phyloP scores from a whole-genome alignment of 23 tunicate species.

The Oikopleura dioica region DNA sequence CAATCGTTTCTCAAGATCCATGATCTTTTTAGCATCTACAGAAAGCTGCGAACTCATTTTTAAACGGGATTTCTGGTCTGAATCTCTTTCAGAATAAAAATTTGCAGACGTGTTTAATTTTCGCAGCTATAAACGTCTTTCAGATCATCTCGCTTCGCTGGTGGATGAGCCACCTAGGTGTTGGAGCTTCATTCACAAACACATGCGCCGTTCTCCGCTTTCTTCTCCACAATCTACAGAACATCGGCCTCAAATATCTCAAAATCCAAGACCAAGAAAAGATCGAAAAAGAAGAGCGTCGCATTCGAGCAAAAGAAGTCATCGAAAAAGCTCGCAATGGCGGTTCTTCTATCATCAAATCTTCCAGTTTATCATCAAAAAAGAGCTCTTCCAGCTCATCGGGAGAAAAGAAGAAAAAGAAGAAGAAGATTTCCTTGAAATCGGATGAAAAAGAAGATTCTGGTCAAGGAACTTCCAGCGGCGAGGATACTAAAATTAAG shows the following conservation, averaged over 20 bases:
- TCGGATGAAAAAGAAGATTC: slow-evolving; percentile 8
- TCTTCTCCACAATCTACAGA: not conserved
- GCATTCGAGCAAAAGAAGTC: no score
- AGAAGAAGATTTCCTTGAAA: not conserved
- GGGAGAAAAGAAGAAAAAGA: no score
- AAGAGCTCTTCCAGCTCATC: not conserved
- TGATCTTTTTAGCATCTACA: no score
- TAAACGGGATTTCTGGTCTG: no score
- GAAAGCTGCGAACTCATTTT: no score
- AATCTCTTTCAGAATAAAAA: no score
- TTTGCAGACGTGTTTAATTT: no score
- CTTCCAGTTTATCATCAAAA: not conserved
- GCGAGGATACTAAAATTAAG: not conserved
- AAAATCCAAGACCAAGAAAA: slow-evolving; percentile 9
- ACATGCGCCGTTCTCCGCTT: not conserved
- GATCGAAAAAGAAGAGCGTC: not conserved
- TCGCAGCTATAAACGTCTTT: no score
- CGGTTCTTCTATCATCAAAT: no score
- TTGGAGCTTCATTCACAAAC: not conserved
- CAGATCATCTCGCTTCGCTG: not conserved
- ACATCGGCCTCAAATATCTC: not conserved
- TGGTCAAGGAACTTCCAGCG: not conserved
- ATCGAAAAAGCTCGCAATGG: no score
- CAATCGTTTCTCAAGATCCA: no score
- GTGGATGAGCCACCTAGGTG: slow-evolving; percentile 7